Conservation (phyloP, 64 coral and sea anemone species). For the Actinia tenebrosa region DNA sequence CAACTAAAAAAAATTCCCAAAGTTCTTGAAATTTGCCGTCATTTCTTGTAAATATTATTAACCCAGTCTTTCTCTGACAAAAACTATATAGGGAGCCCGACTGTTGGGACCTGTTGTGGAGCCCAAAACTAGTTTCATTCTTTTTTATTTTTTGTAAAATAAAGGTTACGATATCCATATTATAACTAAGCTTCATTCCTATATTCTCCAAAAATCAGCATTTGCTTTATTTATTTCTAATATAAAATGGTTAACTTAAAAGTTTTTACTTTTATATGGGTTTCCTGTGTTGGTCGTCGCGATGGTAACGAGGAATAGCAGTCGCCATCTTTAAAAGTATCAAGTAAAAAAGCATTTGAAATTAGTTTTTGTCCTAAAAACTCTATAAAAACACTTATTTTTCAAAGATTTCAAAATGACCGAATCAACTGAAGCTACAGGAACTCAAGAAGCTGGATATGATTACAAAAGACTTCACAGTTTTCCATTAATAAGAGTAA, state of each 20-base stretch:
- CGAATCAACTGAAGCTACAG: conserved; percentile 61
- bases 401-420: conserved; percentile 19
- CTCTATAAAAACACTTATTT: background rate
- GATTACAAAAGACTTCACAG: conserved; percentile 99
- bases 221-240: no score
- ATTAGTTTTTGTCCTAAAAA: background rate
- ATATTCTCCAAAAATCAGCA: no score
- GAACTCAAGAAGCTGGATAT: conserved; percentile 79
- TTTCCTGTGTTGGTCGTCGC: conserved; percentile 1
- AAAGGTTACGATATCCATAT: no score
- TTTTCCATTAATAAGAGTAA: conserved; percentile 90
- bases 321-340: conserved; percentile 7
- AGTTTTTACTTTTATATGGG: background rate
- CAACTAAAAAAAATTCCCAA: background rate
- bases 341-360: background rate
- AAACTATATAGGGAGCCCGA: background rate
- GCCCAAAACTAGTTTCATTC: background rate
- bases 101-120: no score
- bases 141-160: background rate
- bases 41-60: background rate
- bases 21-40: background rate
- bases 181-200: no score
- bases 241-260: no score
- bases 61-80: background rate
- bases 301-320: conserved; percentile 16